These are phyloP conservation scores for Polietes domitor DNA, from an alignment of 2,888 invertebrate species.

Conservation along the genomic window DNA sequence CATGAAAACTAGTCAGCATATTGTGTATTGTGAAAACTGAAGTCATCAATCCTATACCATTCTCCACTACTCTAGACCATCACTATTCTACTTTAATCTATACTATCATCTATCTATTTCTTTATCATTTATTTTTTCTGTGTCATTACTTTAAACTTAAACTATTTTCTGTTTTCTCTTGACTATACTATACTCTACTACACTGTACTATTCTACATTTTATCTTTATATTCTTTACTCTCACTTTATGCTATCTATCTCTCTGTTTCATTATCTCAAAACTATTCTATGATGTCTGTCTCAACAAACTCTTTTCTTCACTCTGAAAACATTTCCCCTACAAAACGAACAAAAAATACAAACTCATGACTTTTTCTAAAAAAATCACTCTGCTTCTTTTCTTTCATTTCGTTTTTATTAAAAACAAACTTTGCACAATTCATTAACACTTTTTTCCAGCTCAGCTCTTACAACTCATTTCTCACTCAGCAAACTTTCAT, in stretches of 20 bases:
- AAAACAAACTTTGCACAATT: conserved; percentile 43
- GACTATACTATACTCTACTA: neutral
- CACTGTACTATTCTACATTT: conserved; percentile 27
- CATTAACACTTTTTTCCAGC: conserved; percentile 64
- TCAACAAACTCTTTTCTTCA: conserved; percentile 22
- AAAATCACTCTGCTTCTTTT: conserved; percentile 54
- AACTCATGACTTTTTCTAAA: conserved; percentile 54
- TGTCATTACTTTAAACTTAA: no score
- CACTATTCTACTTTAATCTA: conserved; percentile 10
- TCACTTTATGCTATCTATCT: conserved; percentile 64
- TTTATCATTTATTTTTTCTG: no score
- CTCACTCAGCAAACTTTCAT: conserved; percentile 54
- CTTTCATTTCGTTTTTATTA: conserved; percentile 42
- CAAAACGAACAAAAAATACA: conserved; percentile 57
- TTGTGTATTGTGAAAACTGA: conserved; percentile 67
- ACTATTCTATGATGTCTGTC: conserved; percentile 42
- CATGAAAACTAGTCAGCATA: conserved; percentile 78
- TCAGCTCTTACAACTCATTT: conserved; percentile 23
- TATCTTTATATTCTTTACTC: conserved; percentile 15
- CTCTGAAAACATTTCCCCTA: conserved; percentile 44
- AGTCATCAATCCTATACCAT: no score
- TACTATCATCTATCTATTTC: neutral
- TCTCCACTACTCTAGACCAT: no score
- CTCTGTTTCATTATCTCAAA: conserved; percentile 39
- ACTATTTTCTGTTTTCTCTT: conserved; percentile 56